Conservation (phyloP, 2,113 vertebrate species). For the Junco hyemalis region DNA sequence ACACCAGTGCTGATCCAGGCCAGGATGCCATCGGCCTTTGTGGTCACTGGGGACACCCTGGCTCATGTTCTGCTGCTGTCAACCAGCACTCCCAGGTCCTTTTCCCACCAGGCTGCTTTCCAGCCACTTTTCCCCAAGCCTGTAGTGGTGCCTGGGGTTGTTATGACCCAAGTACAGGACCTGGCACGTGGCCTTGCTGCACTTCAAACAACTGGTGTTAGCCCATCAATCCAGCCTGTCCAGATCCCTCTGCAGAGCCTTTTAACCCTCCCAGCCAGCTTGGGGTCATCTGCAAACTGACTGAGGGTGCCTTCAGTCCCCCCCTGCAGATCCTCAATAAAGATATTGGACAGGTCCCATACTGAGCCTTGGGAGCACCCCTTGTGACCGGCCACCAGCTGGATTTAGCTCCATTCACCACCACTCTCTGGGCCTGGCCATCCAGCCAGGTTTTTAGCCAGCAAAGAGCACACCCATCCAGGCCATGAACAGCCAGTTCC, state of each 20-base stretch:
- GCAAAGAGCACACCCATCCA: background rate
- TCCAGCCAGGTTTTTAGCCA: background rate
- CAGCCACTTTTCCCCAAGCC: background rate
- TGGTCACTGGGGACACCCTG: background rate
- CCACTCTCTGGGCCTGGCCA: background rate
- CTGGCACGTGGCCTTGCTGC: background rate
- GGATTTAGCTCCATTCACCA: background rate
- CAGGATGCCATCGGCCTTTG: background rate
- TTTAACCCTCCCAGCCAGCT: background rate
- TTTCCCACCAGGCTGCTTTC: background rate
- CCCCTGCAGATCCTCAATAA: background rate
- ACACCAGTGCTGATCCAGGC: background rate
- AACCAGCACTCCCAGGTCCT: background rate
- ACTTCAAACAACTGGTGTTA: background rate
- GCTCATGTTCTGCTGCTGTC: background rate
- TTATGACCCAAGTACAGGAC: background rate
- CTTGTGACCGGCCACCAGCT: fast-evolving
- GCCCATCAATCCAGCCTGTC: background rate
- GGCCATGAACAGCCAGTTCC: background rate
- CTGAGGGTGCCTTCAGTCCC: background rate
- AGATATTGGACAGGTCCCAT: background rate
- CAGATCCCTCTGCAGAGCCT: background rate
- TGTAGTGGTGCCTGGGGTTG: background rate
- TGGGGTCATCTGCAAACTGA: background rate
- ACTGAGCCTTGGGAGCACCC: background rate